Evolutionary conservation across 2,888 invertebrate species (phyloP).

Genomic region (Calliphora vomitoria): DNA sequence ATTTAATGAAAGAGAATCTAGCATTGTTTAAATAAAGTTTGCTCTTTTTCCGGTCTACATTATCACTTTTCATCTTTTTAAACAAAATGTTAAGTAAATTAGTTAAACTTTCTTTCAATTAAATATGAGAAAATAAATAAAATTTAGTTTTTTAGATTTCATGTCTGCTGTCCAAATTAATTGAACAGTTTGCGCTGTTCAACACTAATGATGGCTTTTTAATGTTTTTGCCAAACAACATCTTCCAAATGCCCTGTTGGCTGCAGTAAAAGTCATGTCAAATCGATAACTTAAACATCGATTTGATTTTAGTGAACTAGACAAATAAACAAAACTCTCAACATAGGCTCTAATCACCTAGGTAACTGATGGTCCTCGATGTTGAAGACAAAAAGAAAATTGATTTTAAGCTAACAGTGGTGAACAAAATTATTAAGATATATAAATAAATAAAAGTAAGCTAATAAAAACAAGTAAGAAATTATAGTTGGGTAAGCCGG

Average conservation of each 20-base stretch:
- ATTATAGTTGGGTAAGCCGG: no score
- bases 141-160: background rate
- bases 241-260: background rate
- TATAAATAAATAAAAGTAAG: no score
- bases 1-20: no score
- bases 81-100: background rate
- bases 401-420: no score
- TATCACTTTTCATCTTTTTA: background rate
- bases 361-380: no score
- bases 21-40: background rate
- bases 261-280: conserved; percentile 14
- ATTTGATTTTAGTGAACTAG: conserved; percentile 5
- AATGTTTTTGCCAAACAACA: background rate
- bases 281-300: conserved; percentile 27
- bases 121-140: background rate
- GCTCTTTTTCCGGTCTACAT: background rate
- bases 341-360: no score
- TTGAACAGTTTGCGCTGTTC: background rate
- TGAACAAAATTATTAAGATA: no score
- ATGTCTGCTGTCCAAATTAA: background rate
- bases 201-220: conserved; percentile 4
- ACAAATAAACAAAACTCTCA: background rate
- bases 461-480: no score
- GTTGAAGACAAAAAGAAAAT: no score
- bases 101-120: background rate